Base-by-base conservation (phyloP, 2,113 vertebrate genomes). In the Coptodon rendalli region DNA sequence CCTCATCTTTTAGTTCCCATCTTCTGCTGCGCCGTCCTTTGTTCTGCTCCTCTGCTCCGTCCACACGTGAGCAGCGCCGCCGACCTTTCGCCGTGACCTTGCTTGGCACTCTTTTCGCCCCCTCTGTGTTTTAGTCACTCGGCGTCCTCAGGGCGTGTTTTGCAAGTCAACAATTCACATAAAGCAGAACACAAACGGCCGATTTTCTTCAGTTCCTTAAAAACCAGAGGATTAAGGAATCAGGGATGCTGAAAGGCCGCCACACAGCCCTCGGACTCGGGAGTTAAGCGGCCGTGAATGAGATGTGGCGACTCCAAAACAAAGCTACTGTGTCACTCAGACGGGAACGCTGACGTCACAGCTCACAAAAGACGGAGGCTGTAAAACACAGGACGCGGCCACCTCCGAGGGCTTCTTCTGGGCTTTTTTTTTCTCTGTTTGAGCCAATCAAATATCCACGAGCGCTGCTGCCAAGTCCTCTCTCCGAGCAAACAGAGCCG, bases 271-370 rank as follows among this genome's bases (percentile, higher is more conserved):
- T 3, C 38, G 7, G 89, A 79, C 85, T 86, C 79, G 5, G 86
- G 87, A 93, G 93, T 93, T 94, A 94, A 95, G 94, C 91, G 43
- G 43, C 84, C 61, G 78, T 94, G 93, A 96, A 96, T 92, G 92
- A 91, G 86, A 91, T 79, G 83, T 83, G 87, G 90, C 66, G 82
- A 95, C 87, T 91, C 82, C 54, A 48, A 92, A 54, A 96, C 94
- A 93, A 94, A 94, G 91, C 81, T 89, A 78, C 56, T 14, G 87
- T 90, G 90, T 93, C 90, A 91, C 59, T 89, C 80, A 86, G 63
- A 56, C 61, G 83, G 84, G 61, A 54, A 29, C 4, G 86, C 85
- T 94, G 93, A 93, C 90, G 89, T 94, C 94, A 94, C 48, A 5
- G 1, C 80, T 22, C 87, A 84, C 91, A 92, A 89, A 85, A 54